A percentile compares a stretch with the other conserved stretches of the same genome.
phyloP scores from a whole-genome alignment of 2,797 vertebrate species.

The Squalus acanthias region DNA sequence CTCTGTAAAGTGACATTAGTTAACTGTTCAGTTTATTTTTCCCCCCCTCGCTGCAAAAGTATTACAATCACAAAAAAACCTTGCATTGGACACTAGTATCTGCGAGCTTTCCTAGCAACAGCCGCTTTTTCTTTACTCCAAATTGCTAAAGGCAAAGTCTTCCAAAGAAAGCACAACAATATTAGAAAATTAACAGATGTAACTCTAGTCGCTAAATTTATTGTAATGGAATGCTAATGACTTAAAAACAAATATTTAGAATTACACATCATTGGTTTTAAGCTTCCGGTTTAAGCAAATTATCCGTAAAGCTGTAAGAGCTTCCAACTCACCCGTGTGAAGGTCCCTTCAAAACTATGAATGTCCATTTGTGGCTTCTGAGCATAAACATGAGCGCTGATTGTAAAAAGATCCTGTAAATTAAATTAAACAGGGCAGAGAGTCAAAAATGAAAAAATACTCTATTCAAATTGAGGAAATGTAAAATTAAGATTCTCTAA shows the following conservation, averaged over 20 bases:
- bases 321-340: slow-evolving; percentile 78
- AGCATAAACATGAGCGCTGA: slow-evolving; percentile 84
- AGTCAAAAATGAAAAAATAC: slow-evolving; percentile 43
- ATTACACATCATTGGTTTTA: slow-evolving; percentile 5
- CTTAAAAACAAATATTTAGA: slow-evolving; percentile 36
- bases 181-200: slow-evolving; percentile 23
- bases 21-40: not conserved
- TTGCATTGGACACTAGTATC: not conserved
- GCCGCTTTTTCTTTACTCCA: slow-evolving; percentile 8
- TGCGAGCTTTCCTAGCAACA: not conserved
- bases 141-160: slow-evolving; percentile 30
- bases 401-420: slow-evolving; percentile 91
- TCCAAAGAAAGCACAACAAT: slow-evolving; percentile 24
- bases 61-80: not conserved
- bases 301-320: slow-evolving; percentile 11
- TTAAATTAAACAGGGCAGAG: slow-evolving; percentile 48
- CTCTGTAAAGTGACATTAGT: slow-evolving; percentile 32
- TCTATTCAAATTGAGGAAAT: slow-evolving; percentile 32
- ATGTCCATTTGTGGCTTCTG: slow-evolving; percentile 95
- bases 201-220: not conserved
- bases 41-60: not conserved
- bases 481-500: not conserved
- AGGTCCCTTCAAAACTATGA: slow-evolving; percentile 96
- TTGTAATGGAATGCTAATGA: slow-evolving; percentile 15
- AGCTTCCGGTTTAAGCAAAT: slow-evolving; percentile 33